Conservation (phyloP, 1,140 invertebrate genomes). For the Ips typographus region DNA sequence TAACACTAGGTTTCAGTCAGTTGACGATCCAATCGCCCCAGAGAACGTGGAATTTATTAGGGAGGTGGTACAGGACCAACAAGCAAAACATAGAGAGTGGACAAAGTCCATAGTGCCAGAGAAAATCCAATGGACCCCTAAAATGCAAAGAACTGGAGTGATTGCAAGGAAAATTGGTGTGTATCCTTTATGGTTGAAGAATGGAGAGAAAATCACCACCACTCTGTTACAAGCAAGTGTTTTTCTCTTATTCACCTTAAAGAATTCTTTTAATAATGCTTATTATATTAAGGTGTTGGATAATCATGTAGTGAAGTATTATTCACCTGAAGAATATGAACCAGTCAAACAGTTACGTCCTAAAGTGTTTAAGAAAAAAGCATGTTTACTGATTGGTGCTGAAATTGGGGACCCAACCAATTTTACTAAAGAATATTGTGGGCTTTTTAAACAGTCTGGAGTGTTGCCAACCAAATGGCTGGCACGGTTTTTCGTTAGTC, state of each 20-base stretch:
- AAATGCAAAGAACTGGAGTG: conserved; percentile 74
- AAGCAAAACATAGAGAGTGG: conserved; percentile 56
- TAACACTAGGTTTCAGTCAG: conserved; percentile 55
- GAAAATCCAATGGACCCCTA: conserved; percentile 62
- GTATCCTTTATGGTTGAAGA: conserved; percentile 89
- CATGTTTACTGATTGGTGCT: conserved; percentile 85
- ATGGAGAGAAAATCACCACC: conserved; percentile 74
- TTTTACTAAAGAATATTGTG: conserved; percentile 88
- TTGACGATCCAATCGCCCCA: conserved; percentile 69
- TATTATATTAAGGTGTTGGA: conserved; percentile 82
- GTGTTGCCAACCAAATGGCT: conserved; percentile 87
- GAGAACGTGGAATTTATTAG: conserved; percentile 84
- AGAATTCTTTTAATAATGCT: conserved; percentile 26
- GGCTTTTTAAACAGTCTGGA: conserved; percentile 81
- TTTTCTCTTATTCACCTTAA: background rate
- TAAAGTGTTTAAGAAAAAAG: conserved; percentile 56
- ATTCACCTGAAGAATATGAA: conserved; percentile 76
- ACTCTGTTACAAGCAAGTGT: conserved; percentile 80
- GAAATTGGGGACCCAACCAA: conserved; percentile 81
- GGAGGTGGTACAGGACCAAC: conserved; percentile 68
- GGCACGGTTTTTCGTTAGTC: conserved; percentile 81
- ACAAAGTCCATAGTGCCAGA: conserved; percentile 56
- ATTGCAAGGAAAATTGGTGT: conserved; percentile 92
- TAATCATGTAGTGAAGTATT: conserved; percentile 94
- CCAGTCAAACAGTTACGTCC: conserved; percentile 56